Percentiles rank a stretch among this genome's conserved stretches.
phyloP scores from a whole-genome alignment of 2,888 invertebrate genomes.

The Trileptium ribeirensis region DNA sequence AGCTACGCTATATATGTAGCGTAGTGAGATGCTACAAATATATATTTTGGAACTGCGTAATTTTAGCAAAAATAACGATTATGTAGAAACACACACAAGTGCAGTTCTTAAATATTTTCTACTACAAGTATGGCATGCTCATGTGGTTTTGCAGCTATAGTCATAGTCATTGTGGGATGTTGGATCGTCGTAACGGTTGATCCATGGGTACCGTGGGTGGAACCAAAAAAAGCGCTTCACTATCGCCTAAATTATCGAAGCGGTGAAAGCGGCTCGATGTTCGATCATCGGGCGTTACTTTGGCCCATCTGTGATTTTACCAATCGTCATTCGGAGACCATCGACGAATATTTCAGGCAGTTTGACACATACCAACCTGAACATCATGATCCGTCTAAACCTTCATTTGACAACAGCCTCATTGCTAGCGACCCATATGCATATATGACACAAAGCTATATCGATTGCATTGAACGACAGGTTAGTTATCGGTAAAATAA shows the following conservation, averaged over 20 bases:
- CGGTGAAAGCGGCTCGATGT: neutral
- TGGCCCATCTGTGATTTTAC: neutral
- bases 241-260: neutral
- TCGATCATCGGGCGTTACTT: neutral
- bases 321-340: neutral
- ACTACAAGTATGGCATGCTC: neutral
- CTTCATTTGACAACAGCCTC: neutral
- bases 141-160: neutral
- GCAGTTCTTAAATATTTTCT: no score
- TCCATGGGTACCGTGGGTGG: neutral
- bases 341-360: neutral
- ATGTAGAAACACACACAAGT: no score
- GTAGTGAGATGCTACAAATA: no score
- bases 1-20: no score
- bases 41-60: no score
- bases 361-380: neutral
- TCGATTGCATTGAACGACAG: neutral
- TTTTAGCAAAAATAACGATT: no score
- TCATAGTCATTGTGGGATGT: neutral
- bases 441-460: neutral
- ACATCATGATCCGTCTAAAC: no score
- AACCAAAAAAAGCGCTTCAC: neutral
- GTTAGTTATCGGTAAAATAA: neutral
- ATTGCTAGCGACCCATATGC: neutral
- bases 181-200: neutral